Evolutionary conservation across 2,888 invertebrate genomes (phyloP), one percentile per base, ranked within the genome.

Genomic region (Thymelicus acteon): DNA sequence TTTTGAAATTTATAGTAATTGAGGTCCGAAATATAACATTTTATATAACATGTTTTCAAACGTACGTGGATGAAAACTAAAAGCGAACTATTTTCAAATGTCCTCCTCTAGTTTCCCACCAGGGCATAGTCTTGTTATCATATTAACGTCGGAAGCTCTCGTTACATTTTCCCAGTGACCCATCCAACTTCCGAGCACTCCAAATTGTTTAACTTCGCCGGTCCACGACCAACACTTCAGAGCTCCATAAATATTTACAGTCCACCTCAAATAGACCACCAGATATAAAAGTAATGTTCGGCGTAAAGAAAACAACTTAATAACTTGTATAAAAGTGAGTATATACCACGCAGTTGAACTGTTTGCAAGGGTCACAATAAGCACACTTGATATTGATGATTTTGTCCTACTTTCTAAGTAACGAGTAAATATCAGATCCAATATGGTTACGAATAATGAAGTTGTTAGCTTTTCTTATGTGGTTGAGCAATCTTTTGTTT

Each of bases 301-400:
- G 12, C 24, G 12, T 54, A 24, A 52, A n/a, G 54, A 48, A 62
- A 62, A 62, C 62, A 62, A 62, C 31, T 37, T 37, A 48, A 47
- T 37, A 48, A 19, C 31, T 48, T 62, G 40, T 15, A 4, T 60
- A 60, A 40, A 40, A n/a, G n/a, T n/a, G 48, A 62, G 13, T n/a
- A 40, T 19, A 6, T 39, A 2, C 39, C 60, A 7, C 39, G 47
- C n/a, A 44, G 8, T 13, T 13, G 24, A 24, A 40, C 37, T 47
- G 44, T 47, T 61, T 13, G 24, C 47, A 61, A 7, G 47, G 61
- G 61, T 61, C 61, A 44, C 10, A 61, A 61, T 19, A 47, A 44
- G 13, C 7, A 61, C 24, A 24, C 47, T 61, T 52, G 7, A 49
- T 49, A 61, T 61, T 13, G 61, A 61, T 39, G 24, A 47, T 47